Percentiles rank a stretch among this genome's conserved stretches.
Conservation (phyloP, 2,888 invertebrate genomes). For the Embidobia sp. region DNA sequence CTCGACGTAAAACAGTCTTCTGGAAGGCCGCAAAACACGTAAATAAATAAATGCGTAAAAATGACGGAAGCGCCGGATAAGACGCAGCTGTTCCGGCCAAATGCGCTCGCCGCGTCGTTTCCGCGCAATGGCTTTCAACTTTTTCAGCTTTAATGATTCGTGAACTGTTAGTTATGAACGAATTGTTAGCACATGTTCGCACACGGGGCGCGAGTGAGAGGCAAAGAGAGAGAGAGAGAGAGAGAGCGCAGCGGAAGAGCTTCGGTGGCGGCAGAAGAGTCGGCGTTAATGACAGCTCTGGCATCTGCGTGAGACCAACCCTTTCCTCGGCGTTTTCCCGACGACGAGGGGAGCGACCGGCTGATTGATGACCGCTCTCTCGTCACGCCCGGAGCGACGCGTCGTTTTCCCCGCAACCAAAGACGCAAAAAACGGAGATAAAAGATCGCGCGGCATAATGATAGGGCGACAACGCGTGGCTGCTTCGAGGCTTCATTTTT, state of each 20-base stretch:
- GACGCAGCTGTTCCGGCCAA: conserved; percentile 33
- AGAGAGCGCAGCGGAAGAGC: conserved; percentile 4
- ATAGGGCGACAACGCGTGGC: no score
- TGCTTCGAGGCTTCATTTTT: no score
- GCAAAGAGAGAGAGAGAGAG: no score
- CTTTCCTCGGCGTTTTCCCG: conserved; percentile 33
- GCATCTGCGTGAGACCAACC: conserved; percentile 61
- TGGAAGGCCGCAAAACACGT: no score
- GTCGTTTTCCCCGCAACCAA: conserved; percentile 13
- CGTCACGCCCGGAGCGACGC: conserved; percentile 27
- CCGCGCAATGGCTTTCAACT: conserved; percentile 53
- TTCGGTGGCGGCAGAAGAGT: conserved; percentile 22
- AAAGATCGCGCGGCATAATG: no score
- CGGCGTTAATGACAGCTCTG: conserved; percentile 58
- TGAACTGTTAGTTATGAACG: conserved; percentile 55
- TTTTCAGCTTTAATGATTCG: conserved; percentile 50
- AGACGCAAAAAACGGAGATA: conserved; percentile 6
- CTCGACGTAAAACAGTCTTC: no score
- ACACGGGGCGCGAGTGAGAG: conserved; percentile 6
- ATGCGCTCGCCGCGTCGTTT: conserved; percentile 15
- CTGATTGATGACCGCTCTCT: conserved; percentile 53
- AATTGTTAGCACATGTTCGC: conserved; percentile 62
- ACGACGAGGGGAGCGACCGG: conserved; percentile 20
- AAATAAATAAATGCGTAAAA: no score
- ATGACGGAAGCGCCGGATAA: conserved; percentile 23